A percentile compares a stretch with the other conserved stretches of the same genome.
Conservation (phyloP, 1,140 invertebrate species). For the Micrasema minimum region DNA sequence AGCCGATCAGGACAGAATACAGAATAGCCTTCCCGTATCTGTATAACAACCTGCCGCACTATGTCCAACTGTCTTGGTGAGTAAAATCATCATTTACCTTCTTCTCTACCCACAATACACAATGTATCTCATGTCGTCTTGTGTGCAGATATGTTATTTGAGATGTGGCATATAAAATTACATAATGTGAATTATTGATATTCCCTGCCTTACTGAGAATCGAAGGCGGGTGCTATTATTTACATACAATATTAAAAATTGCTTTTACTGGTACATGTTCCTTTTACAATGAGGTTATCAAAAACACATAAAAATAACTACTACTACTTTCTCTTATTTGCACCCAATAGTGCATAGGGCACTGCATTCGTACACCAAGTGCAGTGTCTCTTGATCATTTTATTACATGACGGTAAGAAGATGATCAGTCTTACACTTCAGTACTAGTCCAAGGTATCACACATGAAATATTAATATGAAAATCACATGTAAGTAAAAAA, state of each 20-base stretch:
- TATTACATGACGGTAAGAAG: neutral
- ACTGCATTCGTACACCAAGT: no score
- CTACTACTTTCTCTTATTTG: no score
- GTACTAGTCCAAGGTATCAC: no score
- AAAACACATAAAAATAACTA: neutral
- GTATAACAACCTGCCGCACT: conserved; percentile 98
- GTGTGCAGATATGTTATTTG: conserved; percentile 23
- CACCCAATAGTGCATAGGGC: no score
- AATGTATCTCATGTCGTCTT: conserved; percentile 12
- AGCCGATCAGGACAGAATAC: conserved; percentile 98
- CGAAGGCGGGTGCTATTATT: conserved; percentile 41
- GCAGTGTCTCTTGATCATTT: no score
- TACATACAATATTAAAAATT: conserved; percentile 45
- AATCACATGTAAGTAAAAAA: no score
- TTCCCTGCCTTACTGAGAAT: conserved; percentile 42
- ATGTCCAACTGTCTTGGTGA: conserved; percentile 94
- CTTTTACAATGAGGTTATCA: no score
- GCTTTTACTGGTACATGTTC: no score
- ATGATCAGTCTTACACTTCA: no score
- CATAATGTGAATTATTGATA: conserved; percentile 31
- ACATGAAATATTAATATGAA: no score
- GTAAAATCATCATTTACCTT: conserved; percentile 56
- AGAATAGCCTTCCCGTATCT: conserved; percentile 99
- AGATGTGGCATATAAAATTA: conserved; percentile 32
- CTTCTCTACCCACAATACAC: conserved; percentile 7